A percentile compares a stretch with the other conserved stretches of the same genome.
phyloP scores from a whole-genome alignment of 2,888 invertebrate species.

The Nephrotoma flavescens region DNA sequence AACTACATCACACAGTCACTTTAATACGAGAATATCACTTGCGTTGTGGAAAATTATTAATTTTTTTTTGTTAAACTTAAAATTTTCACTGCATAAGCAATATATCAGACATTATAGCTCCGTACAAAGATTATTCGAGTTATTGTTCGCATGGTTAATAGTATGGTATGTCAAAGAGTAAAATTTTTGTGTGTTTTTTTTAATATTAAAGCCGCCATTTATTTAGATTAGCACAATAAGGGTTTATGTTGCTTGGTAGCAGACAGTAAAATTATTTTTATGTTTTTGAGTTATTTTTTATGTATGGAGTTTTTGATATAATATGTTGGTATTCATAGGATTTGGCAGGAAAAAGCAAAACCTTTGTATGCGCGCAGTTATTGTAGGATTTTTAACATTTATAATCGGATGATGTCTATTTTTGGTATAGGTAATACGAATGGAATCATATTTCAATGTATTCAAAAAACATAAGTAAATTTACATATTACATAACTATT shows the following conservation, averaged over 20 bases:
- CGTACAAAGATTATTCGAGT: neutral
- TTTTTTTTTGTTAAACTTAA: neutral
- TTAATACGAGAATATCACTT: neutral
- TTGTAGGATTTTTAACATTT: too few species aligned
- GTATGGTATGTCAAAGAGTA: neutral
- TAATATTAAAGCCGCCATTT: neutral
- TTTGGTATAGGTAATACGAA: too few species aligned
- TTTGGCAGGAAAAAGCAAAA: neutral
- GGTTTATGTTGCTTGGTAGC: neutral
- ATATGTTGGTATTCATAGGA: neutral
- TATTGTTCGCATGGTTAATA: neutral
- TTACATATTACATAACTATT: too few species aligned
- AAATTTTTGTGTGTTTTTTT: neutral
- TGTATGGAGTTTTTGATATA: neutral
- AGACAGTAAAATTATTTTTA: neutral
- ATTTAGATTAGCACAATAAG: neutral
- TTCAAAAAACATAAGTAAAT: too few species aligned
- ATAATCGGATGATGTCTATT: too few species aligned
- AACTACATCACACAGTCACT: neutral
- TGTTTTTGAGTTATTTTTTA: neutral
- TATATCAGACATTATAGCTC: neutral
- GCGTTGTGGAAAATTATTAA: neutral
- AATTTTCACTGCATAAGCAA: neutral
- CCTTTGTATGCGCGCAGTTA: too few species aligned
- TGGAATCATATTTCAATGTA: too few species aligned